Percentiles rank a stretch among this genome's conserved stretches.
phyloP scores from a whole-genome alignment of 2,888 invertebrate genomes.

The Campoletis raptor region DNA sequence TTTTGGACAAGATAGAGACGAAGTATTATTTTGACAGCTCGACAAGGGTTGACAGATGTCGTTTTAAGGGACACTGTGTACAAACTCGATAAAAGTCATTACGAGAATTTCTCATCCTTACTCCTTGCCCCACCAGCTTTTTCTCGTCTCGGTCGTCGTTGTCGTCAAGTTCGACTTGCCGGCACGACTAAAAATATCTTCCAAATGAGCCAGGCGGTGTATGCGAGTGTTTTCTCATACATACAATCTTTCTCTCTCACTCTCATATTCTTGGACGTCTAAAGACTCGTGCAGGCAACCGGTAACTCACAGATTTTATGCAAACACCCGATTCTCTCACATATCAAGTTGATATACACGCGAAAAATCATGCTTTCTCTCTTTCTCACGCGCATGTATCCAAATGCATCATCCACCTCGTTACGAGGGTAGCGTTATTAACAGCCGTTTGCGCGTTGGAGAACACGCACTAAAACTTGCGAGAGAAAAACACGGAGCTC shows the following conservation, averaged over 20 bases:
- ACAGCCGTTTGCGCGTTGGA: conserved; percentile 42
- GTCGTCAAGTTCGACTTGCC: conserved; percentile 77
- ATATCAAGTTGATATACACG: conserved; percentile 46
- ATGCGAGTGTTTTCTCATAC: conserved; percentile 65
- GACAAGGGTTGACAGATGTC: conserved; percentile 63
- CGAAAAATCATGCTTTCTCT: conserved; percentile 31
- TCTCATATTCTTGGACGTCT: conserved; percentile 38
- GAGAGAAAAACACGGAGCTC: conserved; percentile 45
- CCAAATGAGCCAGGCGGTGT: conserved; percentile 74
- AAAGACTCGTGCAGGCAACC: conserved; percentile 46
- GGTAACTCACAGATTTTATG: conserved; percentile 60
- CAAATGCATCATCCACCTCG: conserved; percentile 50
- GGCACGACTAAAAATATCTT: conserved; percentile 80
- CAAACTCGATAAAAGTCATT: conserved; percentile 44
- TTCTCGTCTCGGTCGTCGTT: conserved; percentile 37
- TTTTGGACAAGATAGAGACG: conserved; percentile 5
- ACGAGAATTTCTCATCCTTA: conserved; percentile 36
- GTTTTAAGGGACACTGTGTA: conserved; percentile 46
- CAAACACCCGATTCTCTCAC: conserved; percentile 52
- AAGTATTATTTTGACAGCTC: conserved; percentile 42
- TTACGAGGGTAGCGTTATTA: conserved; percentile 51
- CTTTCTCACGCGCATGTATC: conserved; percentile 28
- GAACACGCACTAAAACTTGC: conserved; percentile 34
- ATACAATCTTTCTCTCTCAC: conserved; percentile 24
- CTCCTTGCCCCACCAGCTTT: not conserved